Base-by-base conservation (phyloP, 2,888 invertebrate genomes). In the Cheilosia vulpina region DNA sequence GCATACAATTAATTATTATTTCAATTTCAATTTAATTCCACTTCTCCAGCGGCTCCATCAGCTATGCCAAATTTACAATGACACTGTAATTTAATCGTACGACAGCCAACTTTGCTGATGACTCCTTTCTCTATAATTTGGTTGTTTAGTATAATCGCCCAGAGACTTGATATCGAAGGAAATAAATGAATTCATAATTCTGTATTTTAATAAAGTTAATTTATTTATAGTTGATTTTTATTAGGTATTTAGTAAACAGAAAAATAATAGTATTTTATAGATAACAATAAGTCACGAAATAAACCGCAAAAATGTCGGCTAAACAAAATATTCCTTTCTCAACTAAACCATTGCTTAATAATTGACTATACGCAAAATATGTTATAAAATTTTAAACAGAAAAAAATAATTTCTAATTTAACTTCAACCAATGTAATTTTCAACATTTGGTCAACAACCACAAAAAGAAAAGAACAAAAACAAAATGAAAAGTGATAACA, bases 351-450 rank as follows among this genome's bases (percentile, higher is more conserved):
- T 85, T 76, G 50, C 85, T 85, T 81, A 81, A 85, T 85, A 85
- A 85, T 85, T 85, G 85, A 81, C 85, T 85, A 85, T 85, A 81
- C 71, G 69, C 80, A 80, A 80, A 55, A 65, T 83, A 62, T n/a
- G 31, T 9, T 0, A 31, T 38, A 19, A 52, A 52, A 63, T 21
- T 50, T 43, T 76, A 76, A 66, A 68, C n/a, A 47, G 17, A 47
- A 58, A 41, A 52, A 21, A 50, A 34, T 4, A 1, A 4, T 38
- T 73, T 63, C 53, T 53, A 57, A 53, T 45, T 63, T 21, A 17
- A 24, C 24, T 66, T 66, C 45, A 52, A 45, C 52, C 17, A 43
- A 27, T 63, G 41, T 69, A 43, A 75, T 68, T 75, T 77, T 21
- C 38, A 57, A 66, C 19, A 31, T 41, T 52, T n/a, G 38, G 4